Evolutionary conservation across 1,140 invertebrate genomes (phyloP).

Genomic region (Lepidostoma basale): DNA sequence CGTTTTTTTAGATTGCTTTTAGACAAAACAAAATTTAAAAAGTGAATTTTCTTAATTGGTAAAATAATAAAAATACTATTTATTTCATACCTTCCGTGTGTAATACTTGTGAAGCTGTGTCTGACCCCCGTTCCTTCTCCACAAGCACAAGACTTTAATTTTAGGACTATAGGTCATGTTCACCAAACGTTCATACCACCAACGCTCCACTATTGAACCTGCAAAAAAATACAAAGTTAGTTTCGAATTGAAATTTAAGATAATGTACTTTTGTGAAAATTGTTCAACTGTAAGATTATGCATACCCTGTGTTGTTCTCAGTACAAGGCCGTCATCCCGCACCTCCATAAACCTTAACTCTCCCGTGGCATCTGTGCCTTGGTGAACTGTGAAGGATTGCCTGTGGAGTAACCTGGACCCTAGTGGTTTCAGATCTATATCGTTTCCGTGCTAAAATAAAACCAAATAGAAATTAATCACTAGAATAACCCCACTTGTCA

Average conservation of each 20-base stretch:
- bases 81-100: constrained; percentile 86
- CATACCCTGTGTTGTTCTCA: constrained; percentile 86
- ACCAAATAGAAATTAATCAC: background rate
- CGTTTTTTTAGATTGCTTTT: no score
- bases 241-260: background rate
- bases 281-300: background rate
- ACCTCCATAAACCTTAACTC: constrained; percentile 98
- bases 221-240: background rate
- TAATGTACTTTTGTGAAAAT: background rate
- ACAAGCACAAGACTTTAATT: constrained; percentile 95
- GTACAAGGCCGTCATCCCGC: constrained; percentile 94
- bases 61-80: background rate
- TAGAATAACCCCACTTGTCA: no score
- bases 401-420: constrained; percentile 91
- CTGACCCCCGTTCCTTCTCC: constrained; percentile 88
- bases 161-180: constrained; percentile 99
- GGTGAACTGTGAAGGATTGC: constrained; percentile 97
- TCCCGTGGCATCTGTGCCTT: constrained; percentile 87
- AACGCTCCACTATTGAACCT: constrained; percentile 91
- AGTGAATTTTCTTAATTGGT: no score
- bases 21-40: no score
- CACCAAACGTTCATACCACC: constrained; percentile 99
- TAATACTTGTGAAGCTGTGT: constrained; percentile 98
- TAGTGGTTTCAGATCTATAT: constrained; percentile 93
- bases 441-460: constrained; percentile 83